These are phyloP conservation scores for Phymastichus coffea DNA, from an alignment of 1,140 invertebrate species.

Conservation along the genomic window DNA sequence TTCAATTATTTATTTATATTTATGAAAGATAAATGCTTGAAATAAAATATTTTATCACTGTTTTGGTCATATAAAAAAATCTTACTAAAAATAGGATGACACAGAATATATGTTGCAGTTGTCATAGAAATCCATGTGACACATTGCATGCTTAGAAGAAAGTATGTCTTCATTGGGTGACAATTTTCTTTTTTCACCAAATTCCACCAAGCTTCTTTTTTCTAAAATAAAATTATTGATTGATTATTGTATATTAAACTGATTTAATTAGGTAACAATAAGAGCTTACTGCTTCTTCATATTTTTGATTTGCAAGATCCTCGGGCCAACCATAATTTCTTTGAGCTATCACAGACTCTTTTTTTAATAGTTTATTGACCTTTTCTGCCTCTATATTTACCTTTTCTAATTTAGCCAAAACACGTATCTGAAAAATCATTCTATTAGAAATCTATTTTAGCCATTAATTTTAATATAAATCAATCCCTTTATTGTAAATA, in stretches of 20 bases:
- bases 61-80: conserved; percentile 56
- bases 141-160: conserved; percentile 76
- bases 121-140: conserved; percentile 85
- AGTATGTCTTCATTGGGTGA: conserved; percentile 79
- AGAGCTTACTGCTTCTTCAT: conserved; percentile 62
- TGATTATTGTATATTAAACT: no score
- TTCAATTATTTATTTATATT: no score
- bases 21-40: background rate
- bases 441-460: no score
- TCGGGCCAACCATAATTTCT: conserved; percentile 70
- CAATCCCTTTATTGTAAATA: background rate
- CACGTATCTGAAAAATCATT: conserved; percentile 65
- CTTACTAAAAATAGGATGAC: conserved; percentile 67
- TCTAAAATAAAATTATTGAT: conserved; percentile 72
- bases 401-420: conserved; percentile 74
- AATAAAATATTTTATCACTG: background rate
- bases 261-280: no score
- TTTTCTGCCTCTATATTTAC: conserved; percentile 71
- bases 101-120: conserved; percentile 79
- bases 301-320: conserved; percentile 64
- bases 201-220: conserved; percentile 72
- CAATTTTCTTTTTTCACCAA: conserved; percentile 82
- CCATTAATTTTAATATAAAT: background rate
- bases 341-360: conserved; percentile 67
- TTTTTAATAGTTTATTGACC: conserved; percentile 68